Base-by-base conservation (phyloP, 2,888 invertebrate genomes). In the Diachrysia chrysitis region DNA sequence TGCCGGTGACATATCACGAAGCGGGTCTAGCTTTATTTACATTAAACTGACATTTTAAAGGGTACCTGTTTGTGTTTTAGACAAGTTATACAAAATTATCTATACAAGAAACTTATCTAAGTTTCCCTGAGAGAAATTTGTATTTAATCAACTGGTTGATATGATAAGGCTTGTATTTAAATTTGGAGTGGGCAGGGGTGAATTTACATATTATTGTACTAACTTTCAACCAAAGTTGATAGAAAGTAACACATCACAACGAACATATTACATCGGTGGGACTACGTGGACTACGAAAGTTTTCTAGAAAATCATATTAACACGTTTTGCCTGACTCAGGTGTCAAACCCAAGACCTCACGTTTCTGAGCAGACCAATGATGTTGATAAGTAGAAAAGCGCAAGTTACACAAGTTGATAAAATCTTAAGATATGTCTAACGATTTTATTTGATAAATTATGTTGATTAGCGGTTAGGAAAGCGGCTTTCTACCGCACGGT, bases 1-100 rank as follows among this genome's bases (percentile, higher is more conserved):
- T 69, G 66, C 42, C 62, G 74, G 68, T 75, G 74, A 75, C 74
- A 78, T 75, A 64, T 75, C 68, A 62, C 68, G 74, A 58, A 25
- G 42, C 78, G 14, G 21, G 7, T 63, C 17, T n/a, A 16, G 0
- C 46, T 10, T 51, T 67, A 60, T 61, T 72, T 77, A 67, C 58
- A 75, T 68, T 67, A 77, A 68, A 62, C 74, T 68, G 56, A 37
- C 58, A 63, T 72, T 42, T 54, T 56, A 63, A 10, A 48, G 46
- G 32, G 19, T 9, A 29, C 42, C 2, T 58, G 21, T 10, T 25
- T 23, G 7, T 54, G 23, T 54, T 54, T 54, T 16, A 25, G n/a
- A 54, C 54, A 54, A 19, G 25, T 19, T 51, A 21, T 21, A 51
- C 17, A 10, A 17, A 48, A 48, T 48, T n/a, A 48, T 25, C 25